These are phyloP conservation scores for Rhinoderma darwinii DNA, from an alignment of 2,113 vertebrate species.

Conservation along the genomic window DNA sequence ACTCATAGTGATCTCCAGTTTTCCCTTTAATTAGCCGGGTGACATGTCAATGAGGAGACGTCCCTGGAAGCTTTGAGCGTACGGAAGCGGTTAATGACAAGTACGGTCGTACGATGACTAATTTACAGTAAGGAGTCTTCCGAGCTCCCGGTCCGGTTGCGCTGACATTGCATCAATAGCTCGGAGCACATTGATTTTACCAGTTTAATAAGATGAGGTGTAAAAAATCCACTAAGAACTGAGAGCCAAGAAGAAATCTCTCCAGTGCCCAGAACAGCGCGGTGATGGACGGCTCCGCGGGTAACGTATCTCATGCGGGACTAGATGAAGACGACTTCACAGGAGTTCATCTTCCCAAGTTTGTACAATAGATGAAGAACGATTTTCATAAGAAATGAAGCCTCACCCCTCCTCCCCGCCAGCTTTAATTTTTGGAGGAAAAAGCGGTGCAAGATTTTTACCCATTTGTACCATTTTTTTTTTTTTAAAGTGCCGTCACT, in stretches of 20 bases:
- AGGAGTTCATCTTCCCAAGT: too few relatives aligned
- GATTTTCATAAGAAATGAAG: too few relatives aligned
- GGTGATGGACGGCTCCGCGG: background rate
- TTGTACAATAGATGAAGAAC: too few relatives aligned
- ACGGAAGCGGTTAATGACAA: background rate
- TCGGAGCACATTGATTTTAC: background rate
- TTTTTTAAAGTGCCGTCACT: too few relatives aligned
- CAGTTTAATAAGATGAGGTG: background rate
- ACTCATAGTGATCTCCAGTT: background rate
- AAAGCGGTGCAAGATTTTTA: too few relatives aligned
- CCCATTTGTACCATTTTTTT: too few relatives aligned
- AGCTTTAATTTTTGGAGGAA: too few relatives aligned
- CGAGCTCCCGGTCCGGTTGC: background rate
- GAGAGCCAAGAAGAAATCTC: background rate
- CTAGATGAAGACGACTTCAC: too few relatives aligned
- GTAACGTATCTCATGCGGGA: too few relatives aligned
- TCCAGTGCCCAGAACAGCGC: background rate
- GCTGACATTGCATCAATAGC: slow-evolving; percentile 4
- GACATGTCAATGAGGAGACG: background rate
- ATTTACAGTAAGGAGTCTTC: background rate
- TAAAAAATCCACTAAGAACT: background rate
- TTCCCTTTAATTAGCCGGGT: background rate
- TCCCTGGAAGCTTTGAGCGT: background rate
- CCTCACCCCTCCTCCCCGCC: too few relatives aligned
- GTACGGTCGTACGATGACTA: background rate